Conservation (phyloP, 2,797 vertebrate genomes). For the Pelodytes ibericus region DNA sequence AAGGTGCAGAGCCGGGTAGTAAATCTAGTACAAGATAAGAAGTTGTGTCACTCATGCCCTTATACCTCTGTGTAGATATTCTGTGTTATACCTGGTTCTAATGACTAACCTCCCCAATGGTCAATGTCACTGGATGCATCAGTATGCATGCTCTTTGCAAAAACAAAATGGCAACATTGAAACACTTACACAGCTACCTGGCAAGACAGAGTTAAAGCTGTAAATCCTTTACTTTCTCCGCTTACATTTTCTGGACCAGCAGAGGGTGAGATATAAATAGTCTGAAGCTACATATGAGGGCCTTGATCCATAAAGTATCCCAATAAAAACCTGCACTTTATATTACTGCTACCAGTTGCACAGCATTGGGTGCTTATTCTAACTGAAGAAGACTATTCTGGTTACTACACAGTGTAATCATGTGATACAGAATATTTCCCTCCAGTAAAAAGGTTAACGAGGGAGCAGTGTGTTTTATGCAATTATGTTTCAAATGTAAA, state of each 20-base stretch:
- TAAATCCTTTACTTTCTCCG: conserved; percentile 26
- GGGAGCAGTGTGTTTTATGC: conserved; percentile 5
- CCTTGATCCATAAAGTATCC: conserved; percentile 45
- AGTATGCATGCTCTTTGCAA: too few relatives aligned
- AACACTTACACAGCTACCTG: too few relatives aligned
- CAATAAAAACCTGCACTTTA: conserved; percentile 2
- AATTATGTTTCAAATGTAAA: conserved; percentile 18
- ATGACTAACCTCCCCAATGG: too few relatives aligned
- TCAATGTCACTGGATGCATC: too few relatives aligned
- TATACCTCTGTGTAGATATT: too few relatives aligned
- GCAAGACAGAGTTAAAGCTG: conserved; percentile 2
- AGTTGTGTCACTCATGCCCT: too few relatives aligned
- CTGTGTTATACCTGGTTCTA: too few relatives aligned
- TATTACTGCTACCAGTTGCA: conserved; percentile 35
- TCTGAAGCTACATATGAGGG: conserved; percentile 30
- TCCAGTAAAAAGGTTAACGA: conserved; percentile 47
- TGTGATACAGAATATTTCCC: conserved; percentile 29
- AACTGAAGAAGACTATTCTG: conserved; percentile 16
- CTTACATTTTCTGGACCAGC: conserved; percentile 47
- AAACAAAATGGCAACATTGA: too few relatives aligned
- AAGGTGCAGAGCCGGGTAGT: too few relatives aligned
- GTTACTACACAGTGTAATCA: conserved; percentile 6
- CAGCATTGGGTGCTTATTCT: conserved; percentile 1
- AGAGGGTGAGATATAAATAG: conserved; percentile 29
- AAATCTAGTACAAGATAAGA: too few relatives aligned